Evolutionary conservation across 2,113 vertebrate species (phyloP).

Genomic region (Callorhinus ursinus): DNA sequence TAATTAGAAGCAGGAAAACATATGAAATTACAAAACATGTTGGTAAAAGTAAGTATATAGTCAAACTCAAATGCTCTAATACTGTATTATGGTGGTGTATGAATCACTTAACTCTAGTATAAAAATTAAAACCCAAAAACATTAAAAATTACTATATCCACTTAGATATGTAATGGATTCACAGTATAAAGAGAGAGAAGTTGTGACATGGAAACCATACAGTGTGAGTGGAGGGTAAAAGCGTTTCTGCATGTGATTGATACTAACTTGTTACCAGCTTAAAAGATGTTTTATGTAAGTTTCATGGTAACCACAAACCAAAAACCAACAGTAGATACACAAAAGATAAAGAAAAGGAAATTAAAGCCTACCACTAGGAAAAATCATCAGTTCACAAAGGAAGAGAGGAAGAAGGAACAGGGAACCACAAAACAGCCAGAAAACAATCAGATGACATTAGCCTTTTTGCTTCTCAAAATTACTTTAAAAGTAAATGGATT

Average conservation of each 20-base stretch:
- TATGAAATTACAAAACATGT: not conserved
- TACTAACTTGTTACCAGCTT: not conserved
- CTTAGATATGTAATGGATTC: not conserved
- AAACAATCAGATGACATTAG: not conserved
- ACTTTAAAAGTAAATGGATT: not conserved
- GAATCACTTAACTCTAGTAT: not conserved
- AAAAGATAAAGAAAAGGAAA: not conserved
- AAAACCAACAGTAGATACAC: not conserved
- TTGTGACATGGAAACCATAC: not conserved
- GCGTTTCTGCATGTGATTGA: not conserved
- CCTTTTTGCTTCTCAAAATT: not conserved
- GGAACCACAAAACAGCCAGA: not conserved
- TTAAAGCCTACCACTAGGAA: not conserved
- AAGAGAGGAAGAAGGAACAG: not conserved
- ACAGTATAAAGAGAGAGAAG: not conserved
- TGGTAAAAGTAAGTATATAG: not conserved
- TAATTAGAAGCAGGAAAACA: not conserved
- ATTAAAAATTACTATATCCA: not conserved
- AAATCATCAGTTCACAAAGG: not conserved
- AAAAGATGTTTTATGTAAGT: not conserved
- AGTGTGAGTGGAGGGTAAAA: not conserved
- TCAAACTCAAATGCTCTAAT: not conserved
- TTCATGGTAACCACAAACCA: not conserved
- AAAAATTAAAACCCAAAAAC: not conserved
- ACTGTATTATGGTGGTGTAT: not conserved